Conservation (phyloP, 2,888 invertebrate genomes). For the Catocala fraxini region DNA sequence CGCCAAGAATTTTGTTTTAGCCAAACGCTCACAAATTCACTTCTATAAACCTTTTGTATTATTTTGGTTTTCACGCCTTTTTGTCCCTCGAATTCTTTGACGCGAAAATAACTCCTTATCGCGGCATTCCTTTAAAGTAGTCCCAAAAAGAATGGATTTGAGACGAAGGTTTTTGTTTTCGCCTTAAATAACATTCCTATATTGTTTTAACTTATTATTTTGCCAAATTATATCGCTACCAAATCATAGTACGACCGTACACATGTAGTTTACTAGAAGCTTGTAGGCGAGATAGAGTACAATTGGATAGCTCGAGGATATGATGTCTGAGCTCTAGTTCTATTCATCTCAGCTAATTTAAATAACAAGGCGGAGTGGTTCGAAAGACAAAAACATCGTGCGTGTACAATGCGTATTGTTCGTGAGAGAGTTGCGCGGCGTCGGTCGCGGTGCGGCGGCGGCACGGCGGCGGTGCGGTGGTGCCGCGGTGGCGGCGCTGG, state of each 20-base stretch:
- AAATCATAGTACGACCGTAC: constrained; percentile 9
- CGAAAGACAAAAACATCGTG: constrained; percentile 62
- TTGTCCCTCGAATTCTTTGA: constrained; percentile 84
- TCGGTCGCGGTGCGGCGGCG: constrained; percentile 25
- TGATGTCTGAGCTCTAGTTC: constrained; percentile 58
- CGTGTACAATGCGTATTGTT: constrained; percentile 71
- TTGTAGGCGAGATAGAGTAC: too few species aligned
- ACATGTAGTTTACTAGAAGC: too few species aligned
- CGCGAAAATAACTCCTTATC: constrained; percentile 87
- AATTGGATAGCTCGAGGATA: not conserved
- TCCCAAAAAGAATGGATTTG: constrained; percentile 77
- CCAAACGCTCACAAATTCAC: constrained; percentile 87
- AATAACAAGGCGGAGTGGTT: constrained; percentile 69
- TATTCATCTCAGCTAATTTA: constrained; percentile 64
- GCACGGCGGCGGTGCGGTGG: constrained; percentile 38
- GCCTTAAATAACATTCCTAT: constrained; percentile 76
- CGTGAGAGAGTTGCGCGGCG: constrained; percentile 41
- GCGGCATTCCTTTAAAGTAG: constrained; percentile 85
- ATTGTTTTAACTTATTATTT: constrained; percentile 70
- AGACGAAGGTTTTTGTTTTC: constrained; percentile 76
- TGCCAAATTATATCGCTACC: constrained; percentile 65
- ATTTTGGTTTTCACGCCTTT: constrained; percentile 87
- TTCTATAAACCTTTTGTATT: constrained; percentile 84
- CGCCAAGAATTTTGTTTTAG: constrained; percentile 86
- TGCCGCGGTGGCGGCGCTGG: constrained; percentile 48